Evolutionary conservation across 2,113 vertebrate species (phyloP).

Genomic region (Catharus fuscescens): DNA sequence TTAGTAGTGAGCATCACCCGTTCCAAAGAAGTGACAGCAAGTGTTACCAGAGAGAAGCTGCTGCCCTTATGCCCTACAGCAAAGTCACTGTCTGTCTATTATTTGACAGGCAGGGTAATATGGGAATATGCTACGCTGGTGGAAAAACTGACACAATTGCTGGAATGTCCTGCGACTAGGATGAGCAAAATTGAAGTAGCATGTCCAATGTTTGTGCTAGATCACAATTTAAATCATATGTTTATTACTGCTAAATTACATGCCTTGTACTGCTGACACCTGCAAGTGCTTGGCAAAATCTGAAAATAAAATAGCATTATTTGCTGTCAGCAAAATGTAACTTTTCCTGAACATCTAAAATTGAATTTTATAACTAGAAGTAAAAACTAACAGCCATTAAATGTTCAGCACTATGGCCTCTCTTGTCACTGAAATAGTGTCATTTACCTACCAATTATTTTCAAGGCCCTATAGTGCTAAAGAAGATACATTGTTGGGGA

Average conservation of each 20-base stretch:
- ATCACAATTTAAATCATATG: neutral
- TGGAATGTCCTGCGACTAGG: neutral
- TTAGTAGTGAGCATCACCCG: conserved; percentile 49
- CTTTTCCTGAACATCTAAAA: neutral
- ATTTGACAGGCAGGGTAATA: conserved; percentile 69
- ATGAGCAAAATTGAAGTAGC: neutral
- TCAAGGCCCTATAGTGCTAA: neutral
- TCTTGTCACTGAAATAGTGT: neutral
- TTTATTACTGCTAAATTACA: conserved; percentile 1
- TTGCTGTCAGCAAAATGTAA: neutral
- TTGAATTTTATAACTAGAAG: neutral
- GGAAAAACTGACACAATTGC: conserved; percentile 18
- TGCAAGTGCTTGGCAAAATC: neutral
- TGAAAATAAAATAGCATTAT: conserved; percentile 12
- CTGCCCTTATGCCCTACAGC: conserved; percentile 48
- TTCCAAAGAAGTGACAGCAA: conserved; percentile 57
- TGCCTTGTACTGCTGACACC: neutral
- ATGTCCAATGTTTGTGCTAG: neutral
- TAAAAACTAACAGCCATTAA: neutral
- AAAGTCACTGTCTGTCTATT: conserved; percentile 51
- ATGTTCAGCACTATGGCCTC: neutral
- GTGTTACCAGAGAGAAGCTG: conserved; percentile 52
- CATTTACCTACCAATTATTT: neutral
- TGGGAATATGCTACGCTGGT: conserved; percentile 3
- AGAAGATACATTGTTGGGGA: neutral